phyloP scores from a whole-genome alignment of 2,797 vertebrate genomes.

The Threskiornis aethiopicus region DNA sequence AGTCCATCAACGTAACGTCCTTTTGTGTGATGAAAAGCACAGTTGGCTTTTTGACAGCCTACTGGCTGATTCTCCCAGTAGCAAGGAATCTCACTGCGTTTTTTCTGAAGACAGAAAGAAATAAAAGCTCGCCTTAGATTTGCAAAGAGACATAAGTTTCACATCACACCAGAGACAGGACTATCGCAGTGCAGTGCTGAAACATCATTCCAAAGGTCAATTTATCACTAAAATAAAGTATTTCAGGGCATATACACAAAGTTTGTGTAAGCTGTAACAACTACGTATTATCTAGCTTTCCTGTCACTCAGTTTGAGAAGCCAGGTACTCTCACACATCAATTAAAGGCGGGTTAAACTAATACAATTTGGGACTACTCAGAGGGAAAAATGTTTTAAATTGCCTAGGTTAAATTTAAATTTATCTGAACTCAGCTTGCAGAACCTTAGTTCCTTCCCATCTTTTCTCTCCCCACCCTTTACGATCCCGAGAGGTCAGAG shows the following conservation, averaged over 20 bases:
- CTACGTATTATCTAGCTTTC: rapidly evolving
- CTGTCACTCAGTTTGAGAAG: rapidly evolving
- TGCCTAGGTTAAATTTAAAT: background rate
- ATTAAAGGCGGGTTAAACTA: background rate
- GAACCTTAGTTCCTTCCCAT: background rate
- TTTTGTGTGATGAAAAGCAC: slow-evolving; percentile 91
- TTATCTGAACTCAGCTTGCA: background rate
- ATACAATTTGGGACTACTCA: background rate
- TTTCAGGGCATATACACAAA: background rate
- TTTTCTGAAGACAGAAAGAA: slow-evolving; percentile 81
- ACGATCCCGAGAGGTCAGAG: background rate
- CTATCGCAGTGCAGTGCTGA: background rate
- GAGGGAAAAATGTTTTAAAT: background rate
- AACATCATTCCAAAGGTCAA: background rate
- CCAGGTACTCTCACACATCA: rapidly evolving
- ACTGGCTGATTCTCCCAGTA: slow-evolving; percentile 94
- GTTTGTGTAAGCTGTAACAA: background rate
- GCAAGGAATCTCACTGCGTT: slow-evolving; percentile 90
- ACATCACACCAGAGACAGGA: rapidly evolving
- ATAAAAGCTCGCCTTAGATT: background rate
- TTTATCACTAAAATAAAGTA: background rate
- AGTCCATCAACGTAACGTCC: slow-evolving; percentile 86
- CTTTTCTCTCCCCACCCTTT: background rate
- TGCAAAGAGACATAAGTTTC: background rate
- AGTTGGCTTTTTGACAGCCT: slow-evolving; percentile 94